Percentiles rank a stretch among this genome's conserved stretches.
These are phyloP conservation scores for Tokudaia muenninki DNA, from an alignment of 2,797 vertebrate species.

Conservation along the genomic window DNA sequence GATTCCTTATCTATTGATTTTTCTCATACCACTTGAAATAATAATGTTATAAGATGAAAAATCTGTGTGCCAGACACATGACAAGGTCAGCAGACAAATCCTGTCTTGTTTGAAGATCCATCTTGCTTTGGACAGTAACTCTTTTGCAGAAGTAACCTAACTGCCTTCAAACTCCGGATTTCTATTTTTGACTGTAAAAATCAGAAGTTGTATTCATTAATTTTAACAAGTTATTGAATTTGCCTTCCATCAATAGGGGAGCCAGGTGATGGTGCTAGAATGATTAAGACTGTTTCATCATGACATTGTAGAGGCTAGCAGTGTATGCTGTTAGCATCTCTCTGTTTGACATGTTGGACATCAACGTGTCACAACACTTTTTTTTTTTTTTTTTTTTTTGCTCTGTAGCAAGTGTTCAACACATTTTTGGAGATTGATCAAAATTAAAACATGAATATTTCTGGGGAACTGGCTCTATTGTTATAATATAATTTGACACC, in stretches of 20 bases:
- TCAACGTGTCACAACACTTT: constrained; percentile 39
- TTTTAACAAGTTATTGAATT: constrained; percentile 38
- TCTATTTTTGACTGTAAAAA: constrained; percentile 49
- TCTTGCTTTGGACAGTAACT: not conserved
- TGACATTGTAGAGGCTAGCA: not conserved
- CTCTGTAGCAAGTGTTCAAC: constrained; percentile 59
- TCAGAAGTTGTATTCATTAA: constrained; percentile 10
- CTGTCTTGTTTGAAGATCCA: not conserved
- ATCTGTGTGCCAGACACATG: not conserved
- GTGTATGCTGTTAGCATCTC: not conserved
- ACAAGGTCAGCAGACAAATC: not conserved
- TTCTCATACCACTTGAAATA: not conserved
- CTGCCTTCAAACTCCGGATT: not conserved
- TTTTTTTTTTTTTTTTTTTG: constrained; percentile 51
- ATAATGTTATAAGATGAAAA: not conserved
- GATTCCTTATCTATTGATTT: not conserved
- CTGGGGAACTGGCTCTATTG: constrained; percentile 71
- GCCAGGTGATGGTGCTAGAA: not conserved
- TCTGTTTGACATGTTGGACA: constrained; percentile 27
- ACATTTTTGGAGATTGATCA: constrained; percentile 66
- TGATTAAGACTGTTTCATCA: constrained; percentile 25
- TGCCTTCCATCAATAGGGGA: not conserved
- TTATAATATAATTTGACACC: constrained; percentile 81
- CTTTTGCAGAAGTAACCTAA: not conserved
- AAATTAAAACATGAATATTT: constrained; percentile 78